A percentile compares a stretch with the other conserved stretches of the same genome.
These are phyloP conservation scores for Lithophane semibrunnea DNA, from an alignment of 2,888 invertebrate genomes.

Conservation along the genomic window DNA sequence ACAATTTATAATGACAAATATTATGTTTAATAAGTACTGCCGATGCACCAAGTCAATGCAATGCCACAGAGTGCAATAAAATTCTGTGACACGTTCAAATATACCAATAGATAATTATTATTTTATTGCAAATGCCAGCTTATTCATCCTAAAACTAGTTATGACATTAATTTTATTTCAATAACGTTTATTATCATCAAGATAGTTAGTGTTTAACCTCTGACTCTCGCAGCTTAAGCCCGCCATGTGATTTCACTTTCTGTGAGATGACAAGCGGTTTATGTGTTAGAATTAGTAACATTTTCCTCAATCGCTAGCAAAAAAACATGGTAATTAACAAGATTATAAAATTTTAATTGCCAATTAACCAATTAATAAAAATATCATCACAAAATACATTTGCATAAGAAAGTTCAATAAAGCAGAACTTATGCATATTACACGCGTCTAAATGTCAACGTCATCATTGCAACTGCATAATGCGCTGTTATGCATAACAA, in stretches of 20 bases:
- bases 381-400: constrained; percentile 38
- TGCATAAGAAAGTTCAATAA: constrained; percentile 49
- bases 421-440: constrained; percentile 44
- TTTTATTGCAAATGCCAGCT: constrained; percentile 23
- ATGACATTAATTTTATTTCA: constrained; percentile 25
- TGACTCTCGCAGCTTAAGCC: constrained; percentile 23
- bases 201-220: constrained; percentile 35
- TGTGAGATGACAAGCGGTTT: constrained; percentile 14
- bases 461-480: constrained; percentile 49
- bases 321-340: constrained; percentile 9
- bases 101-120: not conserved
- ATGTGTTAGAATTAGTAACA: constrained; percentile 13
- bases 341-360: constrained; percentile 24
- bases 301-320: constrained; percentile 17
- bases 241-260: constrained; percentile 49
- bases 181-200: constrained; percentile 38
- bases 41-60: constrained; percentile 11
- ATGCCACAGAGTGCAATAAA: constrained; percentile 15
- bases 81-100: not conserved
- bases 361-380: constrained; percentile 41
- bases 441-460: constrained; percentile 41
- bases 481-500: constrained; percentile 38
- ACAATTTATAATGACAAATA: constrained; percentile 1
- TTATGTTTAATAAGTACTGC: constrained; percentile 2
- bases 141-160: constrained; percentile 16